phyloP scores from a whole-genome alignment of 2,113 vertebrate genomes.

The Ochotona curzoniae region DNA sequence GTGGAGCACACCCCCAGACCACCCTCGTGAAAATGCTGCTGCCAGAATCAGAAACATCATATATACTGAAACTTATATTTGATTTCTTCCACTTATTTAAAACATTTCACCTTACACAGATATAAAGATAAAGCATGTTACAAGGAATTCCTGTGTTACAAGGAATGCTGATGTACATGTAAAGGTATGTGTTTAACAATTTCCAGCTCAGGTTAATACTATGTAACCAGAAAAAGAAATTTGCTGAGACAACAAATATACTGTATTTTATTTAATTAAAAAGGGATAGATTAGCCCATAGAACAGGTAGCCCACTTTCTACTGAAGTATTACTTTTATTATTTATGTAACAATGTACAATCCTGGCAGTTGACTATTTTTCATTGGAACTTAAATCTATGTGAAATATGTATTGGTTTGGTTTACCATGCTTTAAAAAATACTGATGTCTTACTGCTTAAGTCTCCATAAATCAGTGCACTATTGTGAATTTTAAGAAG shows the following conservation, averaged over 20 bases:
- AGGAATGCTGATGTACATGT: background rate
- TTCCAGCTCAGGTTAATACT: background rate
- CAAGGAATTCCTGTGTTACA: background rate
- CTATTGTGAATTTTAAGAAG: background rate
- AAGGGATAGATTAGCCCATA: background rate
- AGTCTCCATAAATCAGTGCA: background rate
- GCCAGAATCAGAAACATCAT: background rate
- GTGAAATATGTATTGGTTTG: background rate
- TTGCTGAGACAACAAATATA: background rate
- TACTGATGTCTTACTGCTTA: background rate
- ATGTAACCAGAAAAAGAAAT: background rate
- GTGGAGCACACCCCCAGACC: accelerated
- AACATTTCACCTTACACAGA: background rate
- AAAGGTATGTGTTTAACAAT: background rate
- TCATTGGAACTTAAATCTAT: background rate
- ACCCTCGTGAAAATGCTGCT: background rate
- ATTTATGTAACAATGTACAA: background rate
- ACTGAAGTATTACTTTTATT: background rate
- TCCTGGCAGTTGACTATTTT: background rate
- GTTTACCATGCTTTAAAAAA: background rate
- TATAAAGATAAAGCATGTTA: background rate
- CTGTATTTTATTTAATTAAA: background rate
- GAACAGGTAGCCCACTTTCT: background rate
- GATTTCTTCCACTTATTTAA: constrained; percentile 39
- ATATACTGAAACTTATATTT: background rate